phyloP scores from a whole-genome alignment of 2,797 vertebrate genomes.

The Carcharodon carcharias region DNA sequence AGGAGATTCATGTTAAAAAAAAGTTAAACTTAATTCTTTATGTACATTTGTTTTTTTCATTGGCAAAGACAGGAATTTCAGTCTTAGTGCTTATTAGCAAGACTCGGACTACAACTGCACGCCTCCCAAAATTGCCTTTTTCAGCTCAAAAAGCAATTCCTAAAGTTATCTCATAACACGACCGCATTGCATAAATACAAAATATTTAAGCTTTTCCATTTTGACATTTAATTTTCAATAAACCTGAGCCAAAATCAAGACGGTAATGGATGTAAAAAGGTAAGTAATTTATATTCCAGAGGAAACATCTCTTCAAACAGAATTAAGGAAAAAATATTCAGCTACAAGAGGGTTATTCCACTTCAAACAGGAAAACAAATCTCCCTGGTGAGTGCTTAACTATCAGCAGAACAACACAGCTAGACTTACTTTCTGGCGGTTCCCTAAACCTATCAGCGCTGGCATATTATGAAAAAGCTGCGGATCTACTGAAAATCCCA shows the following conservation, averaged over 20 bases:
- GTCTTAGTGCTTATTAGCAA: neutral
- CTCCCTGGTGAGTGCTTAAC: neutral
- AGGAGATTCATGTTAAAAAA: neutral
- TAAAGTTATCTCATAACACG: neutral
- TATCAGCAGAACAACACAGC: neutral
- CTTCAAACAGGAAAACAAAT: conserved; percentile 16
- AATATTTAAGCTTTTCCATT: neutral
- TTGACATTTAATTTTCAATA: neutral
- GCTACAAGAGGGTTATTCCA: neutral
- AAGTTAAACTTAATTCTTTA: neutral
- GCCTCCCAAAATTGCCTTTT: neutral
- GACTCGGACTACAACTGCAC: neutral
- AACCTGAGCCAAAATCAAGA: neutral
- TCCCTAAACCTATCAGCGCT: neutral
- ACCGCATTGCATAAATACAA: neutral
- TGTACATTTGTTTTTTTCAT: neutral
- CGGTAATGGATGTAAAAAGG: neutral
- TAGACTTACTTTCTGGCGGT: neutral
- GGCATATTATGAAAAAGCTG: neutral
- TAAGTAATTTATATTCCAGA: neutral
- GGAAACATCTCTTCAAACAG: neutral
- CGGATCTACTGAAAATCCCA: conserved; percentile 33
- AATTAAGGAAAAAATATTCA: neutral
- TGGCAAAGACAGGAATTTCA: neutral
- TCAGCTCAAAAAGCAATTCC: neutral